Percentiles rank a stretch among this genome's conserved stretches.
Conservation (phyloP, 2,113 vertebrate genomes). For the Oceanites oceanicus region DNA sequence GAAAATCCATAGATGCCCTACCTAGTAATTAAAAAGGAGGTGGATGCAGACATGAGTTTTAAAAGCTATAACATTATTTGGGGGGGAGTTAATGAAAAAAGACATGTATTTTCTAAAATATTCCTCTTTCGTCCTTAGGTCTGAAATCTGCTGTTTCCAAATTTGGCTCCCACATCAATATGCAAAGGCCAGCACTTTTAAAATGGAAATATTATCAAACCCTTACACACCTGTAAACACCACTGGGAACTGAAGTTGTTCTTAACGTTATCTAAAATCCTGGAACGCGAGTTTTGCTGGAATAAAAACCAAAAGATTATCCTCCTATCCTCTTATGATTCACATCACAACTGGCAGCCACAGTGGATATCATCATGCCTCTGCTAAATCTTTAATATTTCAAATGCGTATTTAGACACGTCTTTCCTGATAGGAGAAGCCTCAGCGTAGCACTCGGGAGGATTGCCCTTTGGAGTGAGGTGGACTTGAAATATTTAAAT, state of each 20-base stretch:
- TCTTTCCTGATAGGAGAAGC: neutral
- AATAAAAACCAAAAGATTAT: fast-evolving
- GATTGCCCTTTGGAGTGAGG: neutral
- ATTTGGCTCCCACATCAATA: fast-evolving
- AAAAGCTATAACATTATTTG: neutral
- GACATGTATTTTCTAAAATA: neutral
- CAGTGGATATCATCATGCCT: neutral
- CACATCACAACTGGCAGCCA: neutral
- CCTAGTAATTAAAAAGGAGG: neutral
- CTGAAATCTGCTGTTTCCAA: fast-evolving
- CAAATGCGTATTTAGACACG: neutral
- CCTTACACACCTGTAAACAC: neutral
- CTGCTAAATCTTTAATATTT: neutral
- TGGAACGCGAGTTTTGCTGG: too few species aligned
- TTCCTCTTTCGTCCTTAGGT: neutral
- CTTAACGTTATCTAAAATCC: fast-evolving
- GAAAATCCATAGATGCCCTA: neutral
- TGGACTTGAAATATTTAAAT: neutral
- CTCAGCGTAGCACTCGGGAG: neutral
- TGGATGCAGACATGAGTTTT: neutral
- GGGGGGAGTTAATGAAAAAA: too few species aligned
- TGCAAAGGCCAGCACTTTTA: neutral
- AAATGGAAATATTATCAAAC: neutral
- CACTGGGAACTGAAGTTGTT: fast-evolving
- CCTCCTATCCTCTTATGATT: neutral